These are phyloP conservation scores for Athalia rosae DNA, from an alignment of 2,888 invertebrate genomes.

Conservation along the genomic window DNA sequence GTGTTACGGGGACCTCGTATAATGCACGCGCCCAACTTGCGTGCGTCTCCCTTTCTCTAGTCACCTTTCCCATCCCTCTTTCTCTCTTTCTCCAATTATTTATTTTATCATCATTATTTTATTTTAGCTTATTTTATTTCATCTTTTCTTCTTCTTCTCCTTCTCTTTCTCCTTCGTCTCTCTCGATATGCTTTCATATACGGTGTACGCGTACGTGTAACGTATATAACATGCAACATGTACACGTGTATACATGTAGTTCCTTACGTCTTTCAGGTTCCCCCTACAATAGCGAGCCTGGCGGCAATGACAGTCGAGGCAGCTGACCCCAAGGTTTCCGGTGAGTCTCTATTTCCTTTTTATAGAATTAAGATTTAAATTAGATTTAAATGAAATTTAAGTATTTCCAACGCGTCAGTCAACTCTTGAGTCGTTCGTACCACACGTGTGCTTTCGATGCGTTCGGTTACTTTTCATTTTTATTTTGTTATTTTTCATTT, in stretches of 20 bases:
- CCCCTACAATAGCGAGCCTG: constrained; percentile 71
- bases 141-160: too few species aligned
- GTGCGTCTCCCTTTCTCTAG: too few species aligned
- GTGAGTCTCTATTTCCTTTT: constrained; percentile 62
- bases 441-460: neutral
- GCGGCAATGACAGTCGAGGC: constrained; percentile 71
- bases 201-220: constrained; percentile 5
- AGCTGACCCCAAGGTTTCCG: constrained; percentile 72
- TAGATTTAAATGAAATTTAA: constrained; percentile 58
- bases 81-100: too few species aligned
- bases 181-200: too few species aligned
- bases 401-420: neutral
- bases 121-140: too few species aligned
- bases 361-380: constrained; percentile 58
- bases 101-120: too few species aligned
- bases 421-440: neutral
- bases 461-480: neutral
- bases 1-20: too few species aligned
- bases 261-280: constrained; percentile 62
- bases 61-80: too few species aligned
- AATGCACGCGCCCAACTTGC: too few species aligned
- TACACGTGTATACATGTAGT: constrained; percentile 11
- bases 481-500: neutral
- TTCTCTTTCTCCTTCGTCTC: too few species aligned
- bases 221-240: neutral